Evolutionary conservation across 2,113 vertebrate species (phyloP).

Genomic region (Cephalopterus ornatus): DNA sequence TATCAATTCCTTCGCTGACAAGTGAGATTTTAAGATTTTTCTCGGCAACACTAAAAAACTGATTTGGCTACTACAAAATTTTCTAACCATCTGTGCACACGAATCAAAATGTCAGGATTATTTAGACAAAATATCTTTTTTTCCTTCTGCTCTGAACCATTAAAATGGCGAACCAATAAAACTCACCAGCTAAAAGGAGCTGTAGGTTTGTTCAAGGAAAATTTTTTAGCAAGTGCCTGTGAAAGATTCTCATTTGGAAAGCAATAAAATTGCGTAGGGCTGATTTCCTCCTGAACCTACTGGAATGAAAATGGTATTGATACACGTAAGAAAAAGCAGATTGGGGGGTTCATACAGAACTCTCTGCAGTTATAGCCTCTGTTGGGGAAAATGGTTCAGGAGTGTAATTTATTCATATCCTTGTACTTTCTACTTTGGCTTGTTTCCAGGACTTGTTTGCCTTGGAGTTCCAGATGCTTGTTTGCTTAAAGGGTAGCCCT

Average conservation of each 20-base stretch:
- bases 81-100: slow-evolving; percentile 39
- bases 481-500: slow-evolving; percentile 36
- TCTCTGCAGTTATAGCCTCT: not conserved
- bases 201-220: not conserved
- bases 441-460: slow-evolving; percentile 31
- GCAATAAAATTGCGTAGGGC: not conserved
- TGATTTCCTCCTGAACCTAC: not conserved
- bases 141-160: slow-evolving; percentile 19
- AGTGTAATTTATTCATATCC: slow-evolving; percentile 12
- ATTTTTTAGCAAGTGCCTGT: not conserved
- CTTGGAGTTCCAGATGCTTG: slow-evolving; percentile 26
- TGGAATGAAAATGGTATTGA: not conserved
- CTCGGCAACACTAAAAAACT: slow-evolving; percentile 28
- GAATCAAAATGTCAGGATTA: slow-evolving; percentile 35
- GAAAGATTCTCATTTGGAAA: not conserved
- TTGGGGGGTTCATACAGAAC: not conserved
- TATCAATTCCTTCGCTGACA: slow-evolving; percentile 38
- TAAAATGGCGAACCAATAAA: slow-evolving; percentile 32
- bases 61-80: slow-evolving; percentile 45
- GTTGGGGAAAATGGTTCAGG: not conserved
- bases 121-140: slow-evolving; percentile 29
- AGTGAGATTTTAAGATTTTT: slow-evolving; percentile 35
- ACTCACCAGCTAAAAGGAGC: not conserved
- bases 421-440: slow-evolving; percentile 23
- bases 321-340: not conserved